Conservation (phyloP, 2,113 vertebrate species). For the Anguilla rostrata region DNA sequence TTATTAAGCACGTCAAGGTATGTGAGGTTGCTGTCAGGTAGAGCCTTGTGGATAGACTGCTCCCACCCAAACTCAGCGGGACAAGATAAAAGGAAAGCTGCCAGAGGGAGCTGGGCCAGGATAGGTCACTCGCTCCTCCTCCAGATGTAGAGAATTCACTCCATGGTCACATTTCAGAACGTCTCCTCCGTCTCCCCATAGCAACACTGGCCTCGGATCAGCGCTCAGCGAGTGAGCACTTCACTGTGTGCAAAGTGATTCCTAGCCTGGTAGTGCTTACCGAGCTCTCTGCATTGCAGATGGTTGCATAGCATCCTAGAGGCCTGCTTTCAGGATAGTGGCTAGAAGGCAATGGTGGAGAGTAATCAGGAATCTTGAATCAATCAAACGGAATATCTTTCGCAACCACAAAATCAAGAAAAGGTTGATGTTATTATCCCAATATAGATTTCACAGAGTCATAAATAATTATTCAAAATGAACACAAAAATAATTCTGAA, state of each 20-base stretch:
- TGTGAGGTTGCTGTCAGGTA: neutral
- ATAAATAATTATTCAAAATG: too few species aligned
- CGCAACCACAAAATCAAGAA: too few species aligned
- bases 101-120: neutral
- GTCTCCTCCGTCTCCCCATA: neutral
- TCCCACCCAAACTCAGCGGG: neutral
- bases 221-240: neutral
- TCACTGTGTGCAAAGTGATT: neutral
- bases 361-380: too few species aligned
- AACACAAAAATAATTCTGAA: too few species aligned
- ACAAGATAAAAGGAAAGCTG: neutral
- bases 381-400: too few species aligned
- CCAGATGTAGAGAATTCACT: neutral
- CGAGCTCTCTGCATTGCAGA: too few species aligned
- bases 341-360: too few species aligned
- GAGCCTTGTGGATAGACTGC: neutral
- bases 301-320: too few species aligned
- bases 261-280: neutral
- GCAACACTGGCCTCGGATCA: neutral
- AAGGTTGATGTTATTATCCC: too few species aligned
- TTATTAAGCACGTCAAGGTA: neutral
- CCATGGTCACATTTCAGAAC: neutral
- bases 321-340: too few species aligned
- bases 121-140: constrained; percentile 3
- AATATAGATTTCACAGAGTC: too few species aligned